Evolutionary conservation across 53 echinoderm and acorn worm genomes (phyloP).

Genomic region (Astropecten irregularis): DNA sequence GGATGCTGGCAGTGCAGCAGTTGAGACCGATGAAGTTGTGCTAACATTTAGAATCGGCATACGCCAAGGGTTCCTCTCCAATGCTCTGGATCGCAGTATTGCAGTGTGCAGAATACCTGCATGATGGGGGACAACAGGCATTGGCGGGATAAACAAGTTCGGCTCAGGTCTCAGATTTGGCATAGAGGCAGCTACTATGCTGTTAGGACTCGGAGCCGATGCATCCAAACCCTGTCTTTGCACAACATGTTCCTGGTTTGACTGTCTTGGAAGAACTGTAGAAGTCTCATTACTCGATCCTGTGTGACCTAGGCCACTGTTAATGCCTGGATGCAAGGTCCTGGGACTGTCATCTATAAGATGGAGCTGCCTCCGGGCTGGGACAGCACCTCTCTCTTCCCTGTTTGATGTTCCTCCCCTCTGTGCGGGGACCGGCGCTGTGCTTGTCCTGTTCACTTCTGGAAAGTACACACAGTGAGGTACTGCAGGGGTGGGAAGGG

Average conservation of each 20-base stretch:
- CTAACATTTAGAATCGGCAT: constrained; percentile 14
- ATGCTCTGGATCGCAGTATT: constrained; percentile 50
- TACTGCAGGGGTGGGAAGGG: constrained; percentile 1
- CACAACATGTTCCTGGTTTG: background rate
- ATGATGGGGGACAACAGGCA: constrained; percentile 38
- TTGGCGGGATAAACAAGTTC: constrained; percentile 10
- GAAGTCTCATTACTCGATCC: constrained; percentile 2
- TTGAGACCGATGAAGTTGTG: background rate
- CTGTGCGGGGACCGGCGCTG: background rate
- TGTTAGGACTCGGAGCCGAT: constrained; percentile 4
- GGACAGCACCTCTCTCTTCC: constrained; percentile 5
- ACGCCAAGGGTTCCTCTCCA: constrained; percentile 49
- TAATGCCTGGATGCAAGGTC: background rate
- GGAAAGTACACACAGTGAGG: constrained; percentile 1
- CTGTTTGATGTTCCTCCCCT: background rate
- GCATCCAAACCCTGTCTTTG: constrained; percentile 20
- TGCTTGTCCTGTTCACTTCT: constrained; percentile 2
- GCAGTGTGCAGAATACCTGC: constrained; percentile 43
- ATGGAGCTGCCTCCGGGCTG: constrained; percentile 34
- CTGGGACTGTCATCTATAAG: constrained; percentile 20
- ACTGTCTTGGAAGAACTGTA: constrained; percentile 7
- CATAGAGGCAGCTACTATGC: background rate
- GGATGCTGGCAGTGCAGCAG: background rate
- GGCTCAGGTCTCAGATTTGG: background rate
- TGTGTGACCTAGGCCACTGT: constrained; percentile 2